A percentile compares a stretch with the other conserved stretches of the same genome.
Conservation (phyloP, 2,797 vertebrate genomes). For the Alouatta caraya region DNA sequence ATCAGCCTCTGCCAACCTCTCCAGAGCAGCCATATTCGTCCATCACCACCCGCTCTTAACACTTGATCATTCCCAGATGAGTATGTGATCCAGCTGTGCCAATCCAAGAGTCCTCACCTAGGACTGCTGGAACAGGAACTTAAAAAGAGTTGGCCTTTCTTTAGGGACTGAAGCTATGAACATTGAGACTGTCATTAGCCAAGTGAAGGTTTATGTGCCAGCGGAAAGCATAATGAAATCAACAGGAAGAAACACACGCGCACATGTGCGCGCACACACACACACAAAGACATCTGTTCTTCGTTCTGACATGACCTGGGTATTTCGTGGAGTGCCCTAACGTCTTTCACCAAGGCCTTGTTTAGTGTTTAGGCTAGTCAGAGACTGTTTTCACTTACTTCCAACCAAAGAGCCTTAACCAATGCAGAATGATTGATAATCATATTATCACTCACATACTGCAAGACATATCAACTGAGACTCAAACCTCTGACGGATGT, state of each 20-base stretch:
- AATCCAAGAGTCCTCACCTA: neutral
- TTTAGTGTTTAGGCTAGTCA: neutral
- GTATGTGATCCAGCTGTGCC: neutral
- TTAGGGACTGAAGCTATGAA: neutral
- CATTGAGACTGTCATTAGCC: neutral
- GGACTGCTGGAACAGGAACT: neutral
- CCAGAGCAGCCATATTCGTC: neutral
- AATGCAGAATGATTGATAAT: neutral
- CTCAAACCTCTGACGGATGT: neutral
- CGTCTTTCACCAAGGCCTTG: neutral
- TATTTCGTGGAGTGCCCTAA: neutral
- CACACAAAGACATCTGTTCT: neutral
- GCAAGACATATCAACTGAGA: neutral
- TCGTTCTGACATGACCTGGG: neutral
- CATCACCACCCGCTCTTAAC: neutral
- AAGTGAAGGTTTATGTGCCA: neutral
- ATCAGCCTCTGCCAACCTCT: neutral
- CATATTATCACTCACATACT: neutral
- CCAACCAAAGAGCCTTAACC: neutral
- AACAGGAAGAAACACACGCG: neutral
- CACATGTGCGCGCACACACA: neutral
- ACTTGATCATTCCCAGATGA: neutral
- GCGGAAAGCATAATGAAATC: slow-evolving; percentile 7
- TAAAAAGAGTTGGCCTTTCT: neutral
- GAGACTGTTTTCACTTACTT: neutral